Percentiles rank a stretch among this genome's conserved stretches.
Conservation (phyloP, 2,113 vertebrate species). For the Sinocyclocheilus maitianheensis region DNA sequence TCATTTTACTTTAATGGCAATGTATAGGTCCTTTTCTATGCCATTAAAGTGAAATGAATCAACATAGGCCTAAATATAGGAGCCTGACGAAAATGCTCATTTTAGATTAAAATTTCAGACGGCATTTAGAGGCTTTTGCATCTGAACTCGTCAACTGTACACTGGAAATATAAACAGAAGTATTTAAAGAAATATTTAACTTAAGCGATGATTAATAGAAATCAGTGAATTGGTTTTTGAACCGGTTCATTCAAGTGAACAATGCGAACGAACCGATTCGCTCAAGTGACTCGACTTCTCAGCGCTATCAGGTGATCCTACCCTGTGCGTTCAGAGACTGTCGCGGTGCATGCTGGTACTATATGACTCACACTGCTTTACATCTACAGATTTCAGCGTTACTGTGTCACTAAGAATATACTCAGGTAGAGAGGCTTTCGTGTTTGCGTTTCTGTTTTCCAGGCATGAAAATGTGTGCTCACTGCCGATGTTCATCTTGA, state of each 20-base stretch:
- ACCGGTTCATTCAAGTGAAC: background rate
- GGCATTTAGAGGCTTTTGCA: too few relatives aligned
- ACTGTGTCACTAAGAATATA: slow-evolving; percentile 9
- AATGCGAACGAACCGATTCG: background rate
- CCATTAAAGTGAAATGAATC: too few relatives aligned
- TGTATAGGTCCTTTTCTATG: too few relatives aligned
- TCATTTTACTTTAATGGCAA: too few relatives aligned
- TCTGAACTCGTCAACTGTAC: background rate
- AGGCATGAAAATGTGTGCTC: slow-evolving; percentile 21
- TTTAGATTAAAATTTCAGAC: too few relatives aligned
- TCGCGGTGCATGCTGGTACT: slow-evolving; percentile 62
- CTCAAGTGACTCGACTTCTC: background rate
- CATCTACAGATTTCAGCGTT: slow-evolving; percentile 23
- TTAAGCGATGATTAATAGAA: background rate
- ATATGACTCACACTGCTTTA: slow-evolving; percentile 30
- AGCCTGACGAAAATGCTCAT: too few relatives aligned
- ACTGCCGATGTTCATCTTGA: background rate
- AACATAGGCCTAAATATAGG: too few relatives aligned
- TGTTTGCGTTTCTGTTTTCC: slow-evolving; percentile 27
- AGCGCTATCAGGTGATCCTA: background rate
- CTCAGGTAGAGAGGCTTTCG: background rate
- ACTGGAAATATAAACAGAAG: background rate
- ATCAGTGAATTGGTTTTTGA: background rate
- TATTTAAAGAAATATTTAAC: background rate
- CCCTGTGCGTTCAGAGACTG: background rate